Conservation (phyloP, 2,888 invertebrate genomes). For the Trichogramma dendrolimi region DNA sequence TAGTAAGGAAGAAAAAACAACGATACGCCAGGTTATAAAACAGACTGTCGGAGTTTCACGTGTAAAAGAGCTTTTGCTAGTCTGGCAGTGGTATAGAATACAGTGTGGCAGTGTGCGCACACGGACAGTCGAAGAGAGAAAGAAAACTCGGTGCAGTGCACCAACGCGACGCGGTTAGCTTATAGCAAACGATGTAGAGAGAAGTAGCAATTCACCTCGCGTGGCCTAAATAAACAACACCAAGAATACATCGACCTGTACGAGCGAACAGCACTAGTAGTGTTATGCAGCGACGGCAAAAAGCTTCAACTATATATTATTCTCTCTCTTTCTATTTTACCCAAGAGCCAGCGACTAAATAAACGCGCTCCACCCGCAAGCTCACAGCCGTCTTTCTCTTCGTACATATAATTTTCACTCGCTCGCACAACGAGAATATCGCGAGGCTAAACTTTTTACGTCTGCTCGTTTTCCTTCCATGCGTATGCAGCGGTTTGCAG, state of each 20-base stretch:
- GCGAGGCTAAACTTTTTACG: neutral
- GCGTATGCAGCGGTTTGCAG: neutral
- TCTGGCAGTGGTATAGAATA: too few species aligned
- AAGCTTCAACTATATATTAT: too few species aligned
- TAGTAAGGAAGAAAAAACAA: too few species aligned
- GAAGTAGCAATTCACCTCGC: slow-evolving; percentile 47
- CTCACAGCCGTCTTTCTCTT: neutral
- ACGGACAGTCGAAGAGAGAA: too few species aligned
- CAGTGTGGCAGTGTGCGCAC: too few species aligned
- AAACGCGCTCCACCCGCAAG: too few species aligned
- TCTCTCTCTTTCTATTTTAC: slow-evolving; percentile 23
- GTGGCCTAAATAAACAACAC: slow-evolving; percentile 52
- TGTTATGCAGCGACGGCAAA: too few species aligned
- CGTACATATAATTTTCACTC: neutral
- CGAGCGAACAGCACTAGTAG: slow-evolving; percentile 17
- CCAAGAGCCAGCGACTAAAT: neutral
- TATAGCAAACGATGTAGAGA: neutral
- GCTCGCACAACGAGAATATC: neutral
- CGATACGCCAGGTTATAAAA: too few species aligned
- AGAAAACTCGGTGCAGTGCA: too few species aligned
- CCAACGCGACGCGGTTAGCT: too few species aligned
- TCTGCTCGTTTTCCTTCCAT: neutral
- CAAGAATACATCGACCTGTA: slow-evolving; percentile 52
- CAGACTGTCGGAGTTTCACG: too few species aligned
- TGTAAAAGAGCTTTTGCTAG: too few species aligned